These are phyloP conservation scores for Falco novaeseelandiae DNA, from an alignment of 2,797 vertebrate genomes.

Conservation along the genomic window DNA sequence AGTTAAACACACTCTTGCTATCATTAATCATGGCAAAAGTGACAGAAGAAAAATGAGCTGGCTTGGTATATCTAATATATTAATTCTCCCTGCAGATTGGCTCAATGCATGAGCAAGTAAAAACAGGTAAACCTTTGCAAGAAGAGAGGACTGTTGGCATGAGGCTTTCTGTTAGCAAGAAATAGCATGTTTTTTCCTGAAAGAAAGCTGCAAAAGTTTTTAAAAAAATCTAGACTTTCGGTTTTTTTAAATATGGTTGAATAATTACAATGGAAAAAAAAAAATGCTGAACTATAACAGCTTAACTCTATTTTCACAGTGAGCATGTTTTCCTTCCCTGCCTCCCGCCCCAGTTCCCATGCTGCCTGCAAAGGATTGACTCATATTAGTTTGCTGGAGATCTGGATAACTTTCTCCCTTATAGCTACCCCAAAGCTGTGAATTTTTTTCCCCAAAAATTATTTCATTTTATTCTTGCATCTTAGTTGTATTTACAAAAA, in stretches of 20 bases:
- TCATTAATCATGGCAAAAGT: slow-evolving; percentile 71
- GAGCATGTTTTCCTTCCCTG: background rate
- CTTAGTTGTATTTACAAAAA: background rate
- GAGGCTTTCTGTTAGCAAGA: background rate
- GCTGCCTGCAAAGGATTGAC: background rate
- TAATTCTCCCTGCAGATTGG: slow-evolving; percentile 60
- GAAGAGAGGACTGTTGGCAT: background rate
- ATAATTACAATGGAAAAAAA: background rate
- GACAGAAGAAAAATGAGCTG: slow-evolving; percentile 74
- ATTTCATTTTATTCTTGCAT: background rate
- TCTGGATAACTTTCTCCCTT: background rate
- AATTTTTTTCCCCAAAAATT: rapidly evolving
- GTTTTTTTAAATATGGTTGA: background rate
- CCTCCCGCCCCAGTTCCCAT: background rate
- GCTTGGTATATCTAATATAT: slow-evolving; percentile 65
- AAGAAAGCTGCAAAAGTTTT: background rate
- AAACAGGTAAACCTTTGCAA: slow-evolving; percentile 39
- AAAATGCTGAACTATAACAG: background rate
- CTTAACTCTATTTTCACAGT: background rate
- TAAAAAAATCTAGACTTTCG: no score
- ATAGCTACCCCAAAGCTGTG: background rate
- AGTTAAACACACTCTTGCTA: slow-evolving; percentile 56
- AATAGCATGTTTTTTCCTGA: background rate
- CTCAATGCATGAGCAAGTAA: slow-evolving; percentile 44
- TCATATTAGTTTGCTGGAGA: background rate